Conservation (phyloP, 1,140 invertebrate genomes). For the Pteromalus puparum region DNA sequence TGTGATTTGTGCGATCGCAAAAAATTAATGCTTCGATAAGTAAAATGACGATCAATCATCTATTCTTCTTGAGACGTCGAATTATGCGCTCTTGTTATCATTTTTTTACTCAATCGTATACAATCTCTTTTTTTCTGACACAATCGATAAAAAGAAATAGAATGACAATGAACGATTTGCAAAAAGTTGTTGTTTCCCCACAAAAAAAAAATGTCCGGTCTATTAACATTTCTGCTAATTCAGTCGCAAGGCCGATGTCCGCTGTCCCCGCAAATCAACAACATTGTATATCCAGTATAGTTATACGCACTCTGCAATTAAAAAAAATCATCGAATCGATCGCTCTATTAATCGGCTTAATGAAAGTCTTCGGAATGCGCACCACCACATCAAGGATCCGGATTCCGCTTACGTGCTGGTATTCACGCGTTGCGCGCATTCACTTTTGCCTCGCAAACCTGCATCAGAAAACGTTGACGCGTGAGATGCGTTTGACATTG, state of each 20-base stretch:
- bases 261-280: no score
- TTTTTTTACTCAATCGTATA: background rate
- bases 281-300: no score
- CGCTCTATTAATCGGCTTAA: slow-evolving; percentile 8
- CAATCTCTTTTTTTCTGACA: no score
- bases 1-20: background rate
- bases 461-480: background rate
- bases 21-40: background rate
- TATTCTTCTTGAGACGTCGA: background rate
- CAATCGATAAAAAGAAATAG: background rate
- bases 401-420: background rate
- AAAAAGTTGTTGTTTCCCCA: background rate
- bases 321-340: background rate
- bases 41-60: background rate
- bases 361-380: background rate
- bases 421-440: background rate
- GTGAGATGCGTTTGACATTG: slow-evolving; percentile 33
- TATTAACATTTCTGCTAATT: background rate
- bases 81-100: background rate
- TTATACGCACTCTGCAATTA: no score
- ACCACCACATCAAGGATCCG: background rate
- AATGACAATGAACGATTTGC: background rate
- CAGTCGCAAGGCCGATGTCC: background rate
- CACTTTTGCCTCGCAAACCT: background rate
- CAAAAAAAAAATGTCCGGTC: background rate